Evolutionary conservation across 1,140 invertebrate genomes (phyloP), one percentile per base, ranked within the genome.

Genomic region (Cardiocondyla obscurior): DNA sequence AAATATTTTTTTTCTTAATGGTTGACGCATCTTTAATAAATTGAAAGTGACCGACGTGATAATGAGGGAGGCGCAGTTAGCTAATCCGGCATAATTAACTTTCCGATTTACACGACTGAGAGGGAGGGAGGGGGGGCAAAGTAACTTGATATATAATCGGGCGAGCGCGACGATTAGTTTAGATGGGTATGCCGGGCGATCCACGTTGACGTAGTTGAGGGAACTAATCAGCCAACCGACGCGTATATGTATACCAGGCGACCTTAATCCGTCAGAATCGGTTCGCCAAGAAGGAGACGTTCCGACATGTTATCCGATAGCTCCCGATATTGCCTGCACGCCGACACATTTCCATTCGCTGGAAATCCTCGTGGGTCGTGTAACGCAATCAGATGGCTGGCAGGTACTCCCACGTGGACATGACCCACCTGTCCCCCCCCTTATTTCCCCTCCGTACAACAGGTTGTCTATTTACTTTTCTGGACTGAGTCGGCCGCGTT

Each of bases 381-480:
- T 83, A 89, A 81, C 60, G 83, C 70, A 83, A 89, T 89, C 69
- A 89, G 82, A 76, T 62, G 22, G 28, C 33, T 81, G 70, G 60
- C 82, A 83, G 74, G 70, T 82, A 83, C 30, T 88, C 73, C 77
- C 82, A 12, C 42, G 72, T 76, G 85, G 72, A 79, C 60, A 60
- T 69, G 82, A 88, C 33, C 58, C 76, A 88, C 62, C 53, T 25
- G 36, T 22, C 33, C n/a, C n/a, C n/a, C n/a, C n/a, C n/a, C n/a
- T n/a, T n/a, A n/a, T n/a, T n/a, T n/a, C n/a, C n/a, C n/a, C n/a
- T n/a, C n/a, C 10, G 30, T 28, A 76, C 79, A 83, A 83, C 49
- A 85, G 73, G 70, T 85, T 72, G 79, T 49, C 46, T 53, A 46
- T 74, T 84, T 74, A 57, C 28, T 51, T 36, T 55, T 6, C 25